A percentile compares a stretch with the other conserved stretches of the same genome.
Evolutionary conservation across 35 echinoderm and acorn worm species (phyloP).

Genomic region (Apostichopus parvimensis): DNA sequence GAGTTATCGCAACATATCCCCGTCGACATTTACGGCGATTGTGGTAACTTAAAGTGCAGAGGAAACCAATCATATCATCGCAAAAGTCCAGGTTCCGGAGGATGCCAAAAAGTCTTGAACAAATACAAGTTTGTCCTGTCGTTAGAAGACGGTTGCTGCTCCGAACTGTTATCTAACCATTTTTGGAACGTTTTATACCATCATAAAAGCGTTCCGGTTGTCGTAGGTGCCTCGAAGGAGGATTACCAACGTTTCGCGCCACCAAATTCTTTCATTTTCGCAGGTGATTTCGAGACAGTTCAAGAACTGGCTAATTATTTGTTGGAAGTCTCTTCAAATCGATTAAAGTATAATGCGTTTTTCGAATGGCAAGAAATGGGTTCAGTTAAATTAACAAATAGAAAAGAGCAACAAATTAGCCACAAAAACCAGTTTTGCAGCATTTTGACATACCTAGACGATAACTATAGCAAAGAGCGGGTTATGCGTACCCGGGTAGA

Average conservation of each 20-base stretch:
- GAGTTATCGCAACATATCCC: background rate
- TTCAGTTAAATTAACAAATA: background rate
- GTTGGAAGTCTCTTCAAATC: slow-evolving; percentile 2
- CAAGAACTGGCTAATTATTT: slow-evolving; percentile 16
- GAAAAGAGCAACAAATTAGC: background rate
- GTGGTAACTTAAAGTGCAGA: slow-evolving; percentile 18
- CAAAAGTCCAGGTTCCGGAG: background rate
- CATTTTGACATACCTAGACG: background rate
- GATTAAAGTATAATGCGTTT: background rate
- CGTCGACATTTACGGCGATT: background rate
- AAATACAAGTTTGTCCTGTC: slow-evolving; percentile 26
- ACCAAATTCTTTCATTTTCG: slow-evolving; percentile 47
- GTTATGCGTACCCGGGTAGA: background rate
- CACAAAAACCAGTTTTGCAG: background rate
- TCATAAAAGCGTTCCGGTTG: slow-evolving; percentile 1
- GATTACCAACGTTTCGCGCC: slow-evolving; percentile 12
- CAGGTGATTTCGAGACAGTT: slow-evolving; percentile 1
- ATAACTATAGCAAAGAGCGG: background rate
- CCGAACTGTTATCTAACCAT: background rate
- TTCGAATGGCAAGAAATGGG: slow-evolving; percentile 13
- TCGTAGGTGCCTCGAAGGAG: slow-evolving; percentile 23
- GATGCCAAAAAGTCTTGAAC: background rate
- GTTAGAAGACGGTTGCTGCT: slow-evolving; percentile 33
- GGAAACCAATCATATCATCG: background rate
- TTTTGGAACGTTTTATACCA: slow-evolving; percentile 28